Base-by-base conservation (phyloP, 2,797 vertebrate species). In the Sparus aurata region DNA sequence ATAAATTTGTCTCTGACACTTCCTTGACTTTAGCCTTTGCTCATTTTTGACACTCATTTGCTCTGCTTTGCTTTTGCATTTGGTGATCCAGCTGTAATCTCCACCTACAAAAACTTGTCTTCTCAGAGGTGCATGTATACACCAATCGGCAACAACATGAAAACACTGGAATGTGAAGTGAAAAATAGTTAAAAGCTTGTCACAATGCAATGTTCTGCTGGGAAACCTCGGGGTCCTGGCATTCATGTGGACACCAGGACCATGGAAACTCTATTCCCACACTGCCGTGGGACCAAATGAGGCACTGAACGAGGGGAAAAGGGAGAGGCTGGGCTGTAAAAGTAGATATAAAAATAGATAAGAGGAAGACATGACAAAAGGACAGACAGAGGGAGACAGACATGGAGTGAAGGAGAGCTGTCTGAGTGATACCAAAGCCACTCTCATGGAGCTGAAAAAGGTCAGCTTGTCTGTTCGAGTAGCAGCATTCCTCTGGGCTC, bases 391-490 rank as follows among this genome's bases (percentile, higher is more conserved):
- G 4, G 46, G 22, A 68, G 27, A 43, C 11, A 20, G 41, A 67
- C 13, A 49, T 0, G 3, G 41, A 59, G 53, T 30, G 46, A 74
- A 75, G 46, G 58, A 54, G 60, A 79, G 67, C 47, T 54, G 55
- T 83, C 59, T 53, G 46, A 67, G 72, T 73, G 79, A 88, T 63
- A 76, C 30, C 49, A 83, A 72, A 80, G 49, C 34, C 62, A 59
- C 62, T 77, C 49, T 68, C 62, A 72, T 49, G 63, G 84, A 90
- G 78, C 53, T 71, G 78, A 80, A 88, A 86, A 93, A 91, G 91
- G 86, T 92, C 87, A 86, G 57, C 63, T 41, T 77, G 77, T 76
- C 75, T 87, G 67, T 83, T 73, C 78, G 53, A 80, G 76, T 8
- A 54, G 59, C 67, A 53, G 59, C 27, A 16, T 71, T 80, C 69